These are phyloP conservation scores for Chrysocyon brachyurus DNA, from an alignment of 2,797 vertebrate species.

Conservation along the genomic window DNA sequence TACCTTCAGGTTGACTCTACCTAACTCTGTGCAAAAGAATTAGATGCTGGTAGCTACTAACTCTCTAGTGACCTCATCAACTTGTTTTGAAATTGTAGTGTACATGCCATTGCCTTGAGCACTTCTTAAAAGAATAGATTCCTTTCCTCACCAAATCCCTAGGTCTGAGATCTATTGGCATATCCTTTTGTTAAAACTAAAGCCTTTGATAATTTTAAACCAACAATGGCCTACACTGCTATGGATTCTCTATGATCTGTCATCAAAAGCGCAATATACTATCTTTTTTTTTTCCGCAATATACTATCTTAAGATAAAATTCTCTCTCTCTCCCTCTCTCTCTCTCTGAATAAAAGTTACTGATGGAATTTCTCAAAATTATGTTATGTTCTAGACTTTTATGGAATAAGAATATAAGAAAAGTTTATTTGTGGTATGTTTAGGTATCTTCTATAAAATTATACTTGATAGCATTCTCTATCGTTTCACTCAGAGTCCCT, in stretches of 20 bases:
- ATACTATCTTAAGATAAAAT: background rate
- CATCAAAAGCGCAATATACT: background rate
- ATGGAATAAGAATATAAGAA: conserved; percentile 31
- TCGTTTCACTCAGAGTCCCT: background rate
- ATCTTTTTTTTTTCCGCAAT: background rate
- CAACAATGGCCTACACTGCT: background rate
- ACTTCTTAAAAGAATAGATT: conserved; percentile 57
- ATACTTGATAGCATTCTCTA: conserved; percentile 28
- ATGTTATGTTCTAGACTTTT: conserved; percentile 22
- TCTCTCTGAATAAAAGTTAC: conserved; percentile 56
- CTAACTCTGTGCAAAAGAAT: background rate
- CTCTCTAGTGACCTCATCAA: background rate
- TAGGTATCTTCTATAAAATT: conserved; percentile 58
- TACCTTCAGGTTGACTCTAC: background rate
- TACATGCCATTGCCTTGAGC: background rate
- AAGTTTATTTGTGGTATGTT: conserved; percentile 22
- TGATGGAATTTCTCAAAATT: conserved; percentile 44
- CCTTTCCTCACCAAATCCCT: background rate
- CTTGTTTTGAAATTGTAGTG: background rate
- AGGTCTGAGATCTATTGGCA: background rate
- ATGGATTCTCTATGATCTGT: background rate
- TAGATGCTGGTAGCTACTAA: background rate
- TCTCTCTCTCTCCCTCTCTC: background rate
- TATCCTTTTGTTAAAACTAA: background rate
- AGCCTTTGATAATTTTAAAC: conserved; percentile 41